Evolutionary conservation across 2,888 invertebrate genomes (phyloP), one percentile per base, ranked within the genome.

Genomic region (Tipula lateralis): DNA sequence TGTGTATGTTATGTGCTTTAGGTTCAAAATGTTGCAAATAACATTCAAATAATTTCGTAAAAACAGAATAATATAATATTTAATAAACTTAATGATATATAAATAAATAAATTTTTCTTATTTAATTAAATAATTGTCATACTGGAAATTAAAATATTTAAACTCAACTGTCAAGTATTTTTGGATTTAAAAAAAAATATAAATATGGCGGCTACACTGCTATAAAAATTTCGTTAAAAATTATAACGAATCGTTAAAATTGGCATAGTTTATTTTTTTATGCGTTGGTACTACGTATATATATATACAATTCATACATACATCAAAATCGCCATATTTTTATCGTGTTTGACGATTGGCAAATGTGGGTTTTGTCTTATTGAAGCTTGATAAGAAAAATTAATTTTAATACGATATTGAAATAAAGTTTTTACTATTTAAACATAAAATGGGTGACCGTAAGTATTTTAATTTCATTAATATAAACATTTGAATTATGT

Each of bases 371-470:
- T 2, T 19, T 24, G 24, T 24, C 24, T n/a, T 66, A 24, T 24
- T 24, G 66, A 24, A 66, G 24, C 66, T 66, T 24, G 66, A 66
- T 66, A 6, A 66, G 66, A 66, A 19, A 66, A 66, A 12, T 50
- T 66, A 66, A 12, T 66, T 44, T 44, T n/a, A 13, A 50, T 9
- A 66, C 44, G 6, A 66, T 1, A 66, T 6, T 66, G 66, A 24
- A 66, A 9, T 66, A 66, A 66, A 66, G 24, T 66, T 66, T n/a
- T 24, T 66, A 44, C 2, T 44, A 44, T n/a, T 44, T 44, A n/a
- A 66, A 66, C 24, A 24, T 66, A 83, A 36, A 36, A 83, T 83
- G 83, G 39, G 83, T 36, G 83, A 83, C 39, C 83, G 83, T 83
- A 83, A 83, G 83, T 83, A 36, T 29, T 83, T 13, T 9, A 39